A percentile compares a stretch with the other conserved stretches of the same genome.
phyloP scores from a whole-genome alignment of 2,888 invertebrate genomes.

The Stenolophus ochropezus region DNA sequence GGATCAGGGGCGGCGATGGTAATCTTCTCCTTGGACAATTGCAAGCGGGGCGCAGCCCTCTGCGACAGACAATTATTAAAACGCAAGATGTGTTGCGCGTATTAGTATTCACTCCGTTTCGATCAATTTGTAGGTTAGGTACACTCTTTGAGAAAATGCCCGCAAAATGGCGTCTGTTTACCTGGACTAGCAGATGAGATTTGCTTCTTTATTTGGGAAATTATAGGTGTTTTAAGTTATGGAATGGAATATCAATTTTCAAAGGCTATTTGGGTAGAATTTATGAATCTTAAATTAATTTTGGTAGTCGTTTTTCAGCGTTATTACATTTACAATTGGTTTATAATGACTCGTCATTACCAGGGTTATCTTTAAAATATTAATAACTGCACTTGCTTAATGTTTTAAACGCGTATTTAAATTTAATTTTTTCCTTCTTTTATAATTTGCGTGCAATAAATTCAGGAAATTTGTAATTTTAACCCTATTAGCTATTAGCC shows the following conservation, averaged over 20 bases:
- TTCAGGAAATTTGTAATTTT: constrained; percentile 44
- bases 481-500: constrained; percentile 30
- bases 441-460: constrained; percentile 38
- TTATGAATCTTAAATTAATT: constrained; percentile 50
- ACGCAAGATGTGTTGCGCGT: constrained; percentile 16
- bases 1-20: constrained; percentile 38
- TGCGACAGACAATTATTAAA: constrained; percentile 20
- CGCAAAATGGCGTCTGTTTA: constrained; percentile 30
- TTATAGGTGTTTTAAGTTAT: constrained; percentile 35
- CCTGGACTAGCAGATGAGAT: constrained; percentile 27
- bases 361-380: constrained; percentile 33
- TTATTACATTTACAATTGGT: constrained; percentile 47
- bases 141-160: constrained; percentile 22
- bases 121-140: constrained; percentile 32
- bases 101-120: constrained; percentile 28
- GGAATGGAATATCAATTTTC: constrained; percentile 36
- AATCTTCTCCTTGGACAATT: constrained; percentile 31
- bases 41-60: constrained; percentile 13
- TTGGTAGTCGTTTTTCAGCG: constrained; percentile 25
- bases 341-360: constrained; percentile 40
- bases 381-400: constrained; percentile 41
- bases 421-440: constrained; percentile 29
- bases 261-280: constrained; percentile 40
- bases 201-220: constrained; percentile 33
- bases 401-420: constrained; percentile 43